Evolutionary conservation across 2,797 vertebrate species (phyloP).

Genomic region (Microctenopoma stevenorrisi): DNA sequence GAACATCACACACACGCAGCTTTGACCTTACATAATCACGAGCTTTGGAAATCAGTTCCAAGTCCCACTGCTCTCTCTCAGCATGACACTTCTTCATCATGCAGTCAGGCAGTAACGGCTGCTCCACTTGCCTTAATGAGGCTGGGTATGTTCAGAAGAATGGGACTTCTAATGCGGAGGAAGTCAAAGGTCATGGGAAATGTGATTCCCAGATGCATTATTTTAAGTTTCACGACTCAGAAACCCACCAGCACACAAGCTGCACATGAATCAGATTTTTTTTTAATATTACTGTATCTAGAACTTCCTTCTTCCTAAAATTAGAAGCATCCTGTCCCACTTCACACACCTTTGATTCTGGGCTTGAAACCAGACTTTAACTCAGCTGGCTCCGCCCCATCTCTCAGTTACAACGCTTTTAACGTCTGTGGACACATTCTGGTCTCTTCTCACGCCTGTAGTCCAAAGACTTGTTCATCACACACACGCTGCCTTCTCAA

Average conservation of each 20-base stretch:
- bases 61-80: constrained; percentile 14
- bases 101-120: not conserved
- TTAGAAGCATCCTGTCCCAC: too few relatives aligned
- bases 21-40: constrained; percentile 22
- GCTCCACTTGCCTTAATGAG: constrained; percentile 15
- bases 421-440: too few relatives aligned
- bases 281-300: too few relatives aligned
- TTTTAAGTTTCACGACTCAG: too few relatives aligned
- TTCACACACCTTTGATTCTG: too few relatives aligned
- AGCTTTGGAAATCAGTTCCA: constrained; percentile 8
- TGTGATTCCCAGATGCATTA: too few relatives aligned
- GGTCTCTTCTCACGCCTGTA: not conserved
- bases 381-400: too few relatives aligned
- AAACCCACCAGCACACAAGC: too few relatives aligned
- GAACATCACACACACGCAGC: not conserved
- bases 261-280: too few relatives aligned
- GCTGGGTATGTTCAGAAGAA: not conserved
- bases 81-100: constrained; percentile 16
- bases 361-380: too few relatives aligned
- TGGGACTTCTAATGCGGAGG: not conserved
- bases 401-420: too few relatives aligned
- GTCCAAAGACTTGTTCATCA: not conserved
- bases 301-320: too few relatives aligned
- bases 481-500: not conserved
- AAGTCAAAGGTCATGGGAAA: not conserved